Evolutionary conservation across 2,888 invertebrate species (phyloP), one percentile per base, ranked within the genome.

Genomic region (Furcula furcula): DNA sequence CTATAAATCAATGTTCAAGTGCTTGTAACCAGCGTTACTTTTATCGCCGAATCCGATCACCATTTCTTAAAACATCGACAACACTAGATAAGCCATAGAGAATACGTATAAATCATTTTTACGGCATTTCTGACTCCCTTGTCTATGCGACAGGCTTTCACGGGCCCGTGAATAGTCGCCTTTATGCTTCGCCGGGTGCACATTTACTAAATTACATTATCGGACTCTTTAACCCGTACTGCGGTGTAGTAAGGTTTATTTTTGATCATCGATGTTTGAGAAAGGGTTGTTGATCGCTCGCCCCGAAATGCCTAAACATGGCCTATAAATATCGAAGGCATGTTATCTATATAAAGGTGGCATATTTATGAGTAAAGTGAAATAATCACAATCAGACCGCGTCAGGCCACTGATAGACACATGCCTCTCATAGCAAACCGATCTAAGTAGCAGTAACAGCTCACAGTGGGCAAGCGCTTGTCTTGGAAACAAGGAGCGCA

Each of bases 51-150:
- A 60, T 69, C 74, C 71, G 58, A 79, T 79, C 76, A 69, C 68
- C 42, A 44, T 75, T 70, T 71, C 63, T 67, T 61, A 61, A 68
- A 70, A 54, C 59, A 73, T 75, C 70, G 73, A 82, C 71, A 76
- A 60, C 69, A 66, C 26, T 66, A 75, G 82, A 83, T 84, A 83
- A 76, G 77, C 68, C 70, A 66, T 68, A 68, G 67, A 63, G 67
- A 53, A n/a, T 58, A 64, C 47, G 64, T 71, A 82, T 87, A 86
- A 83, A 85, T 86, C 84, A 86, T 85, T 80, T 86, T 81, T 80
- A 84, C 76, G 70, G 73, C 73, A 62, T 50, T 64, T 69, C 47
- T 62, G 57, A 61, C 66, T 53, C 71, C 66, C 75, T 76, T 77
- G 78, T 79, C 79, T 83, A 78, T 76, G 76, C 70, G 71, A 75